Evolutionary conservation across 2,113 vertebrate species (phyloP), one percentile per base, ranked within the genome.

Genomic region (Theropithecus gelada): DNA sequence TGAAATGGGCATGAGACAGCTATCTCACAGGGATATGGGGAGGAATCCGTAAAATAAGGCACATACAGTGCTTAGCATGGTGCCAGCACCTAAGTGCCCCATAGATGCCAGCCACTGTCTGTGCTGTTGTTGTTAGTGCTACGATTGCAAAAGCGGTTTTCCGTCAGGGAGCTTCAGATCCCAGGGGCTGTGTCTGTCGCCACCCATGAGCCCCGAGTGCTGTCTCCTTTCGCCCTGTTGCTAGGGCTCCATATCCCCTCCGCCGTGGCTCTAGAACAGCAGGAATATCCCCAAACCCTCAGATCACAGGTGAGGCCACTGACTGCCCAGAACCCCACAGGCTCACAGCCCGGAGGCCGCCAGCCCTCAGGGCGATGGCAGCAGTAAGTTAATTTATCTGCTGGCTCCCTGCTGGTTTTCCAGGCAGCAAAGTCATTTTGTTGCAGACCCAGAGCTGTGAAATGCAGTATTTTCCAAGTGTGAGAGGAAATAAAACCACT

Each of bases 71-170:
- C 40, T 70, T 1, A 14, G 92, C 76, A 27, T 1, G 4, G 22
- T 8, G 66, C 64, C 32, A 48, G 68, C 50, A 10, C 5, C 0
- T 6, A 14, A 7, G 30, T 1, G n/a, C 23, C 22, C 9, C 20
- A 0, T 0, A 6, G 48, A 3, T 0, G 4, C 66, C 87, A 32
- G n/a, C 6, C 0, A 0, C 32, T 0, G 9, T 7, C 75, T 30
- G 11, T 50, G 3, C 3, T 27, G 23, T 6, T 8, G 7, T 2
- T 0, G 23, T 16, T 2, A 1, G n/a, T 4, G 17, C 38, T 0
- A 0, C 12, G 6, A n/a, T 10, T 3, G 45, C 0, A 7, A 59
- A 61, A 86, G 18, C 0, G 20, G 45, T 2, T 88, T 88, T 25
- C 20, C 12, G 70, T 13, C 81, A n/a, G 61, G 43, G 59, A 8